phyloP scores from a whole-genome alignment of 2,113 vertebrate genomes.

The Ameiurus melas region DNA sequence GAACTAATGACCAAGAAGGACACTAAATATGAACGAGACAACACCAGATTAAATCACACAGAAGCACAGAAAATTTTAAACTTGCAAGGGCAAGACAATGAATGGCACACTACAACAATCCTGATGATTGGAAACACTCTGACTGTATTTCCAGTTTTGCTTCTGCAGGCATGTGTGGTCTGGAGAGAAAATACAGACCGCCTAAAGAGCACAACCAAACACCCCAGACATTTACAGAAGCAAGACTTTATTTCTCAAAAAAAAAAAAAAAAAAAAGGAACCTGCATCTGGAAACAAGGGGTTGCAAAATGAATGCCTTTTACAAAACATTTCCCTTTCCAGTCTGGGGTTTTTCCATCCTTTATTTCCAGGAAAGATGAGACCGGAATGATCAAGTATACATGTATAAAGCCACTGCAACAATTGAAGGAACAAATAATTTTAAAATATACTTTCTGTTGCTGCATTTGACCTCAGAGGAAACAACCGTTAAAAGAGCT shows the following conservation, averaged over 20 bases:
- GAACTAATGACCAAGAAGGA: constrained; percentile 30
- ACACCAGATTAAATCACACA: constrained; percentile 22
- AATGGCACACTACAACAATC: constrained; percentile 30
- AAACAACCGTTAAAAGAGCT: constrained; percentile 15
- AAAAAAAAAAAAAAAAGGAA: constrained; percentile 35
- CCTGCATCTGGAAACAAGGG: constrained; percentile 20
- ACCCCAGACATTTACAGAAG: constrained; percentile 50
- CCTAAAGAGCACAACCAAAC: constrained; percentile 56
- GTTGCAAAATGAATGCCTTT: constrained; percentile 45
- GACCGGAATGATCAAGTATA: constrained; percentile 26
- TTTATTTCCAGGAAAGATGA: constrained; percentile 12
- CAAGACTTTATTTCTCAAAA: constrained; percentile 48
- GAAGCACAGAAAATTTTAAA: constrained; percentile 44
- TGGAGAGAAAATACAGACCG: constrained; percentile 32
- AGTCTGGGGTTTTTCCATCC: constrained; percentile 4
- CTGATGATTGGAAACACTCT: background rate
- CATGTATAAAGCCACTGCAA: constrained; percentile 34
- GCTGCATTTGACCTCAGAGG: constrained; percentile 32
- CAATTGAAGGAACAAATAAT: constrained; percentile 18
- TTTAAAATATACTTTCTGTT: constrained; percentile 31
- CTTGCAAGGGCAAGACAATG: background rate
- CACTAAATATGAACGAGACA: constrained; percentile 19
- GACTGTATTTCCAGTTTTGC: constrained; percentile 39
- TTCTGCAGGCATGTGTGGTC: constrained; percentile 30
- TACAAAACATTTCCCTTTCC: constrained; percentile 12